Evolutionary conservation across 2,113 vertebrate species (phyloP), one percentile per base, ranked within the genome.

Genomic region (Uria aalge): DNA sequence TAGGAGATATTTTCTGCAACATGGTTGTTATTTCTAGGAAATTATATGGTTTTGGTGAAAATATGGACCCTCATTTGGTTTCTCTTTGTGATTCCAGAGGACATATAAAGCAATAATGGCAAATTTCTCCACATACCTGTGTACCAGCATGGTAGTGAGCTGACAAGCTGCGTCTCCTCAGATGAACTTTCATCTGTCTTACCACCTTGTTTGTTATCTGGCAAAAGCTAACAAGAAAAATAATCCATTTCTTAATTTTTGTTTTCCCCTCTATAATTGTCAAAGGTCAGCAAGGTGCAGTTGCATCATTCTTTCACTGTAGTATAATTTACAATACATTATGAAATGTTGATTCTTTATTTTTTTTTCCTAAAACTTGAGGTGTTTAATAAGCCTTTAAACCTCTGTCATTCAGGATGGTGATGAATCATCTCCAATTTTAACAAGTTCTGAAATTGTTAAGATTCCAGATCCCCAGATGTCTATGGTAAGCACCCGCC

Each of bases 381-480:
- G 13, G n/a, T 83, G 13, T 62, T 86, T 75, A 94, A 66, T 93
- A 27, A n/a, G 9, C 13, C 29, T 88, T 71, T 68, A 62, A 85
- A 29, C 76, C 90, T 29, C 62, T 97, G 8, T 90, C 50, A 52
- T 91, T 69, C 94, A 99, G 99, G 99, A 99, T 74, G 99, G 99
- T 95, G 99, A 99, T 84, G 99, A 99, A 12, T 95, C 98, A 4
- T 98, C 98, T 45, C 98, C 99, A 11, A 98, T 99, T 96, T 98
- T 98, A 85, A 99, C 99, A 92, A 99, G 98, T 96, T 99, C 99
- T 52, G 99, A 99, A 93, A 99, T 99, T 48, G 99, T 99, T 89
- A 99, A 99, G 98, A 99, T 99, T 96, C 99, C 99, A n/a, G 99
- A 99, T 96, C 99, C 99, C 14, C 99, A 99, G 95, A 99, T 99